phyloP scores from a whole-genome alignment of 2,888 invertebrate species.

The Rhodophaea formosa region DNA sequence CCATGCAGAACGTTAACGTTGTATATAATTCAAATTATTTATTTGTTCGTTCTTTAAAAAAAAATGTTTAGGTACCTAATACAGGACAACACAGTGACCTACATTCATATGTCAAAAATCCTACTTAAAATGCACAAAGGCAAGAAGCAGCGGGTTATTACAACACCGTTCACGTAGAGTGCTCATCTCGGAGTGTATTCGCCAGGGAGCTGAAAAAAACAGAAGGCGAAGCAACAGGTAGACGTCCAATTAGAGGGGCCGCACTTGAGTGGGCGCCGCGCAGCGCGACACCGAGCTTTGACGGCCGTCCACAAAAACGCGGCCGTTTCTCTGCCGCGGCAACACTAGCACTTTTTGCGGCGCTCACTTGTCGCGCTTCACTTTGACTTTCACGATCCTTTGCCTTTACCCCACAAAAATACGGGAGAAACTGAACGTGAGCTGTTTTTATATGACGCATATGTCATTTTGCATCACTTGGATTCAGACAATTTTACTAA shows the following conservation, averaged over 20 bases:
- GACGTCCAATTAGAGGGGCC: constrained; percentile 77
- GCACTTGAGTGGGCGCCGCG: constrained; percentile 65
- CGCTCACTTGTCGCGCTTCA: constrained; percentile 62
- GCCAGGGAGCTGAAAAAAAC: constrained; percentile 58
- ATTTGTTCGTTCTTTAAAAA: background rate
- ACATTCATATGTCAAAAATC: constrained; percentile 15
- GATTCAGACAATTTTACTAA: constrained; percentile 9
- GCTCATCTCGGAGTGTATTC: constrained; percentile 59
- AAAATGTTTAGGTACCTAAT: too few relatives aligned
- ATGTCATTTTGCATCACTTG: background rate
- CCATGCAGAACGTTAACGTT: too few relatives aligned
- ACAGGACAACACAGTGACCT: background rate
- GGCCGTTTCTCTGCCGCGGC: constrained; percentile 66
- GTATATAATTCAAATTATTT: too few relatives aligned
- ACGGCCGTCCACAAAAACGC: constrained; percentile 67
- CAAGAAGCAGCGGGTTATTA: constrained; percentile 48
- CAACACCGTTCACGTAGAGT: constrained; percentile 61
- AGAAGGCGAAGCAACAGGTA: constrained; percentile 75
- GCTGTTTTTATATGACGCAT: constrained; percentile 9
- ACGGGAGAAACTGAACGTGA: constrained; percentile 6
- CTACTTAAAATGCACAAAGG: constrained; percentile 26
- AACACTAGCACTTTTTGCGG: constrained; percentile 65
- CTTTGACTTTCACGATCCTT: constrained; percentile 65
- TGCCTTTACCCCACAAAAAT: constrained; percentile 4
- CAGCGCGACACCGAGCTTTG: constrained; percentile 72